phyloP scores from a whole-genome alignment of 2,888 invertebrate species.

The Drosophila histrio region DNA sequence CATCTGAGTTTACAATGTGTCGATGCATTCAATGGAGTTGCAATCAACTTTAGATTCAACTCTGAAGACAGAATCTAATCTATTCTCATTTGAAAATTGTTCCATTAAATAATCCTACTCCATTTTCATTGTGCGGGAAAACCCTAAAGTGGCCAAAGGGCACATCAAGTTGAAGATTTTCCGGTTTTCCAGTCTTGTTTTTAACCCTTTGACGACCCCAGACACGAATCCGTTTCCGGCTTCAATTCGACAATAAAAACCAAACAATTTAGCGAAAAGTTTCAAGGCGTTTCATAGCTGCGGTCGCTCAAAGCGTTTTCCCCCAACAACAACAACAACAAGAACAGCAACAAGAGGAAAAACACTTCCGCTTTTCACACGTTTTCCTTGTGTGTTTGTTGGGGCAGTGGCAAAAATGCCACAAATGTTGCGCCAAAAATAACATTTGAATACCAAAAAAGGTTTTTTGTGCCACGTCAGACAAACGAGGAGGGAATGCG shows the following conservation, averaged over 20 bases:
- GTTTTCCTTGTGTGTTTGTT: conserved; percentile 14
- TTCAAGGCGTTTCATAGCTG: conserved; percentile 54
- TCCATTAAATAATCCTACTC: conserved; percentile 2
- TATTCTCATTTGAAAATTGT: conserved; percentile 1
- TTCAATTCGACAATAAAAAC: conserved; percentile 42
- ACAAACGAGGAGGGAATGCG: conserved; percentile 40
- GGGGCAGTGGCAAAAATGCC: conserved; percentile 39
- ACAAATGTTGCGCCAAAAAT: conserved; percentile 71
- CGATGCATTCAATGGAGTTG: conserved; percentile 8
- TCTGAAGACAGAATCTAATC: background rate
- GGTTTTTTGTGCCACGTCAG: conserved; percentile 63
- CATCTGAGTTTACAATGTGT: background rate
- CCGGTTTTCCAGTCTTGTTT: conserved; percentile 31
- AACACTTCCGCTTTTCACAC: conserved; percentile 73
- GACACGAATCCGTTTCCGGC: conserved; percentile 53
- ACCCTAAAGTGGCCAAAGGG: conserved; percentile 48
- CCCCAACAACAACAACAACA: conserved; percentile 12
- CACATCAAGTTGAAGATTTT: conserved; percentile 48
- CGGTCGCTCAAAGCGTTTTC: conserved; percentile 54
- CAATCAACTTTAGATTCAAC: background rate
- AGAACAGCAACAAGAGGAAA: background rate
- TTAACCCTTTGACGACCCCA: conserved; percentile 31
- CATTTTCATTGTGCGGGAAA: conserved; percentile 13
- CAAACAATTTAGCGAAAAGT: conserved; percentile 48
- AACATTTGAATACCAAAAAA: conserved; percentile 75